phyloP scores from a whole-genome alignment of 1,140 invertebrate species.

The Macrostomum lignano region DNA sequence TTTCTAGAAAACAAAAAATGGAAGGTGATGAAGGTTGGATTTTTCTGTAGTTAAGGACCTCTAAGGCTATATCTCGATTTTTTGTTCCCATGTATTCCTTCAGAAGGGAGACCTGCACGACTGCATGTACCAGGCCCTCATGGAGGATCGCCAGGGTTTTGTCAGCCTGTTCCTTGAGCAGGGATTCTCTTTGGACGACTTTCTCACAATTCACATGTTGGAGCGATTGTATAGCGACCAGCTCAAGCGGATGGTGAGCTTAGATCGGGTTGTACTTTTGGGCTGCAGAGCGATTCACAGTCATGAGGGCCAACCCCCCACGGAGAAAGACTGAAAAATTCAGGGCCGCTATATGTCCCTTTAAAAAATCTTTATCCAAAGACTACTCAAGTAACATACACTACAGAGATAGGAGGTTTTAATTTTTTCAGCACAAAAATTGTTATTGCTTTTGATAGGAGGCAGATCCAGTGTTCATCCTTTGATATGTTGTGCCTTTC shows the following conservation, averaged over 20 bases:
- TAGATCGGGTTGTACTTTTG: too few species aligned
- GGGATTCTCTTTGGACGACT: constrained; percentile 78
- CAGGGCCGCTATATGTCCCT: too few species aligned
- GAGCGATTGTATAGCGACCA: constrained; percentile 50
- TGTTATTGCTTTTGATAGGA: too few species aligned
- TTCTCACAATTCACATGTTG: constrained; percentile 58
- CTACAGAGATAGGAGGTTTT: too few species aligned
- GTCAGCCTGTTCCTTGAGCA: constrained; percentile 72
- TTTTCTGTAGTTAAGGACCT: neutral
- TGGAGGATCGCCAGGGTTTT: constrained; percentile 77
- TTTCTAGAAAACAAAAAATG: constrained; percentile 11
- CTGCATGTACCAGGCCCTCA: constrained; percentile 76
- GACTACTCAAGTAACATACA: too few species aligned
- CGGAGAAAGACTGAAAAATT: too few species aligned
- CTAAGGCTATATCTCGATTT: neutral
- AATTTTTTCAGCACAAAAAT: too few species aligned
- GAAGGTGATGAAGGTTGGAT: constrained; percentile 3
- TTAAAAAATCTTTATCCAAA: too few species aligned
- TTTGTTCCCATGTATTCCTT: constrained; percentile 1
- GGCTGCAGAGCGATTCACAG: too few species aligned
- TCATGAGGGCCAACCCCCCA: too few species aligned
- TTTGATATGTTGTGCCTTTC: too few species aligned
- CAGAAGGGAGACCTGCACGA: constrained; percentile 36
- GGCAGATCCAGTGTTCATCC: too few species aligned
- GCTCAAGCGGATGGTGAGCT: neutral